phyloP scores from a whole-genome alignment of 2,888 invertebrate species.

The Chirona hameri region DNA sequence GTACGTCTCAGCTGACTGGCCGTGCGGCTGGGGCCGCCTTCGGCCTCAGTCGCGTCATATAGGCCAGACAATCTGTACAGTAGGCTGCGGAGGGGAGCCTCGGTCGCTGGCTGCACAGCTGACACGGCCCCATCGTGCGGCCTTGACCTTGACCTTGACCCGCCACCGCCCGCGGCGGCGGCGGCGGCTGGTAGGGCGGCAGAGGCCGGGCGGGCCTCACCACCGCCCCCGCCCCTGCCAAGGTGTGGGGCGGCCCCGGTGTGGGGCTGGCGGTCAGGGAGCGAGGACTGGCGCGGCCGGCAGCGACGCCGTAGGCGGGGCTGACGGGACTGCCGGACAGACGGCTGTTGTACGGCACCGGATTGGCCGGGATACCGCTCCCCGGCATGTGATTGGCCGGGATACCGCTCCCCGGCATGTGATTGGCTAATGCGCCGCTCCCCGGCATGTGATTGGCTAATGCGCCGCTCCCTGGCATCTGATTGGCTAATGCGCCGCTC shows the following conservation, averaged over 20 bases:
- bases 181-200: conserved; percentile 62
- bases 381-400: neutral
- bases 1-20: too few relatives aligned
- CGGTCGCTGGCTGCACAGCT: conserved; percentile 80
- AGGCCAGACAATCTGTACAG: conserved; percentile 87
- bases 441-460: too few relatives aligned
- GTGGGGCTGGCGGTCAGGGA: neutral
- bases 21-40: conserved; percentile 43
- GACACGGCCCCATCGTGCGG: conserved; percentile 53
- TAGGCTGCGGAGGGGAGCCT: conserved; percentile 73
- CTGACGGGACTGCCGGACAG: neutral
- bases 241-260: neutral
- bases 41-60: conserved; percentile 79
- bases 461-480: neutral
- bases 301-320: neutral
- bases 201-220: conserved; percentile 39
- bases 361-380: neutral
- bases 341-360: neutral
- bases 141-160: conserved; percentile 50
- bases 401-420: neutral
- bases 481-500: neutral
- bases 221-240: neutral
- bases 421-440: neutral
- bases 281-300: neutral
- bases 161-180: conserved; percentile 51